Percentiles rank a stretch among this genome's conserved stretches.
These are phyloP conservation scores for Orbicella faveolata DNA, from an alignment of 64 coral and sea anemone species.

Conservation along the genomic window DNA sequence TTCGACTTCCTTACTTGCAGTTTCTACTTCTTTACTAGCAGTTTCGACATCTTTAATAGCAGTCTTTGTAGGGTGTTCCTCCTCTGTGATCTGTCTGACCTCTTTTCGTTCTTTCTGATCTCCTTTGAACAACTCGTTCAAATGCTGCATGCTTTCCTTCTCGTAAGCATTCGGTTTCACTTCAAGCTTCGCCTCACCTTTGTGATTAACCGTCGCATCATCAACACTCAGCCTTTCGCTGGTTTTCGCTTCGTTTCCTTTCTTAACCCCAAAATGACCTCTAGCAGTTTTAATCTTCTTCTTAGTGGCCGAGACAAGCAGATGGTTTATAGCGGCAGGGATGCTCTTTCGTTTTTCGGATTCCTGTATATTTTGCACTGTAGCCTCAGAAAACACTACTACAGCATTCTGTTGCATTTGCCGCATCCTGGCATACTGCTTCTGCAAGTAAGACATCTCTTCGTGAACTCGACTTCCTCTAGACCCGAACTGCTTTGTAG, in stretches of 20 bases:
- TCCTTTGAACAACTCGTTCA: constrained; percentile 65
- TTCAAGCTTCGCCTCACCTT: neutral
- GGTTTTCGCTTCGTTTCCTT: neutral
- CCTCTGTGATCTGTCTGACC: neutral
- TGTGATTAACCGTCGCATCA: neutral
- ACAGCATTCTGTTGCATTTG: constrained; percentile 98
- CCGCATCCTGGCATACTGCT: constrained; percentile 89
- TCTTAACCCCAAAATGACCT: constrained; percentile 23
- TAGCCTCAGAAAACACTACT: constrained; percentile 89
- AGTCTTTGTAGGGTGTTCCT: neutral
- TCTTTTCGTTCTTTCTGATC: constrained; percentile 49
- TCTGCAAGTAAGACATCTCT: constrained; percentile 80
- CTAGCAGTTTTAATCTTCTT: constrained; percentile 32
- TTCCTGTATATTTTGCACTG: constrained; percentile 89
- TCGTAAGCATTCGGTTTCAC: constrained; percentile 59
- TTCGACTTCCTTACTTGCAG: neutral
- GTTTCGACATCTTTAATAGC: neutral
- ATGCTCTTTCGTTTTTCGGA: constrained; percentile 73
- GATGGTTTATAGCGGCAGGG: constrained; percentile 92
- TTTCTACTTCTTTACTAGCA: neutral
- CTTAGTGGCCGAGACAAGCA: constrained; percentile 88
- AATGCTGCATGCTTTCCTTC: constrained; percentile 61
- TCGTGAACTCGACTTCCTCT: constrained; percentile 48
- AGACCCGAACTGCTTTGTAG: constrained; percentile 57
- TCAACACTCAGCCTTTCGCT: neutral